Percentiles rank a stretch among this genome's conserved stretches.
Evolutionary conservation across 2,113 vertebrate genomes (phyloP).

Genomic region (Paramormyrops kingsleyae): DNA sequence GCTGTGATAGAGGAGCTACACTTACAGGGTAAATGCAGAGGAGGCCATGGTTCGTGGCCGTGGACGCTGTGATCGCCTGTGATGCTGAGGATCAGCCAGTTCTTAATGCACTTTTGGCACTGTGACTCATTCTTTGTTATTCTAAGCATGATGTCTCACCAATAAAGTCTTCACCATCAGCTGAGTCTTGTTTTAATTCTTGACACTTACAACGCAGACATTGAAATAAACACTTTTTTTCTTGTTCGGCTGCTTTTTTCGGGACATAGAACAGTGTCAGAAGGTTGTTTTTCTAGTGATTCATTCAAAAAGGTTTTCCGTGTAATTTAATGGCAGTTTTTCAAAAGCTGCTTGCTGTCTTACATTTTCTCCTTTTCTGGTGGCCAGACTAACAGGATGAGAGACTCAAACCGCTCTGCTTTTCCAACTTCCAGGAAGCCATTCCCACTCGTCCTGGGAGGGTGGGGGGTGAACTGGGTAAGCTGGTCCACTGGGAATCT

Average conservation of each 20-base stretch:
- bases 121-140: background rate
- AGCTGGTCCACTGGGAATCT: background rate
- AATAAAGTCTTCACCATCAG: constrained; percentile 12
- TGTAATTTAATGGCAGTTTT: background rate
- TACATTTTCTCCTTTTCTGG: background rate
- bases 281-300: background rate
- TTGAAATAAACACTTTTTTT: constrained; percentile 7
- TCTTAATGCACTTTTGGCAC: constrained; percentile 12
- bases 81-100: constrained; percentile 15
- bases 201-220: constrained; percentile 13
- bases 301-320: background rate
- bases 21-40: background rate
- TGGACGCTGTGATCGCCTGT: background rate
- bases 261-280: background rate
- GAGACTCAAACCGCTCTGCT: background rate
- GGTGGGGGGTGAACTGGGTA: background rate
- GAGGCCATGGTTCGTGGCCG: background rate
- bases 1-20: background rate
- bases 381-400: background rate
- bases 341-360: background rate
- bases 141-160: constrained; percentile 8
- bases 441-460: background rate
- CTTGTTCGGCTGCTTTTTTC: background rate
- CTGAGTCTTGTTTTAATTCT: constrained; percentile 6
- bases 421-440: background rate